Percentiles rank a stretch among this genome's conserved stretches.
Conservation (phyloP, 2,113 vertebrate species). For the Pterophyllum scalare region DNA sequence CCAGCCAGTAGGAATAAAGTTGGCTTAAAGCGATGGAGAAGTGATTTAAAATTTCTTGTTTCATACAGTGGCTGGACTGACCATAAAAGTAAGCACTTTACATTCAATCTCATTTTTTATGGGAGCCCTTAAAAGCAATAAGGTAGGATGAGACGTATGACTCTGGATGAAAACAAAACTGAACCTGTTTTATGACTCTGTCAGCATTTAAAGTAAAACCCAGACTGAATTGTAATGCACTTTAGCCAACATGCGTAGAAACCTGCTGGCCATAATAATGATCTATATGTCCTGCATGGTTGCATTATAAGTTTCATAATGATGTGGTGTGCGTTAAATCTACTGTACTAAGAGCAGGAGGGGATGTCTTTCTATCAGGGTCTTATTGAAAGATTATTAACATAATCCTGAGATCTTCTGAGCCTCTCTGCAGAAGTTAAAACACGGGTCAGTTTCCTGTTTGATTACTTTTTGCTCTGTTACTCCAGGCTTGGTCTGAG, state of each 20-base stretch:
- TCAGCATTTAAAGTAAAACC: conserved; percentile 38
- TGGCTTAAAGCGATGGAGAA: too few relatives aligned
- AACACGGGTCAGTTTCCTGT: conserved; percentile 21
- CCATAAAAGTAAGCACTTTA: conserved; percentile 12
- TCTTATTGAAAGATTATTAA: conserved; percentile 25
- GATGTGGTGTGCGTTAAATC: conserved; percentile 28
- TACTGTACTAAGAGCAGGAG: conserved; percentile 24
- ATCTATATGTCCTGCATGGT: conserved; percentile 15
- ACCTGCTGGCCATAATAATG: conserved; percentile 21
- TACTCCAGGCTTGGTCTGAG: background rate
- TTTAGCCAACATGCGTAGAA: conserved; percentile 24
- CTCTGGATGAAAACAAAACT: conserved; percentile 39
- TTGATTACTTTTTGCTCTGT: conserved; percentile 6
- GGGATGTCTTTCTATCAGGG: conserved; percentile 6
- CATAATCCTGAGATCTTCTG: conserved; percentile 22
- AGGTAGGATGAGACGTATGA: conserved; percentile 20
- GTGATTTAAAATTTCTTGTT: too few relatives aligned
- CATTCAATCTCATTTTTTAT: conserved; percentile 32
- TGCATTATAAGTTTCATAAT: conserved; percentile 26
- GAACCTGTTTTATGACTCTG: conserved; percentile 19
- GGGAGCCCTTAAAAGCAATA: conserved; percentile 5
- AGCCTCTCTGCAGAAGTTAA: conserved; percentile 4
- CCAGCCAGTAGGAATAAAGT: too few relatives aligned
- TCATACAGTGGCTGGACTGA: too few relatives aligned
- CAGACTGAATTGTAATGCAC: conserved; percentile 20